Evolutionary conservation across 2,888 invertebrate species (phyloP).

Genomic region (Catocala nupta): DNA sequence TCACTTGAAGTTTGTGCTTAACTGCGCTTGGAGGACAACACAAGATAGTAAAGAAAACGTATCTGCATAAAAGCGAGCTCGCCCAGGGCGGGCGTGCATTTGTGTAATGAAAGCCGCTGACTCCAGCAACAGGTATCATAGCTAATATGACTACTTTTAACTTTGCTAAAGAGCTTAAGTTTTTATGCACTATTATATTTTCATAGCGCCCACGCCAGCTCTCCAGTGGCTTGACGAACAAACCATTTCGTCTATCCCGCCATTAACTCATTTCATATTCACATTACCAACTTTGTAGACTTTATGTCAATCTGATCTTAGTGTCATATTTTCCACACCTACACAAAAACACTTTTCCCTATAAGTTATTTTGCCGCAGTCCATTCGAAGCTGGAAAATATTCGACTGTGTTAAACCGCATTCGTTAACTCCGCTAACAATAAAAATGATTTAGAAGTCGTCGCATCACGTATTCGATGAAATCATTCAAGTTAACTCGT

Average conservation of each 20-base stretch:
- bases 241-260: no score
- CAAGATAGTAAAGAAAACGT: slow-evolving; percentile 44
- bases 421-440: slow-evolving; percentile 30
- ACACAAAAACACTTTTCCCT: slow-evolving; percentile 13
- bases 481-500: slow-evolving; percentile 41
- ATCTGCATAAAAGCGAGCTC: slow-evolving; percentile 30
- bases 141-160: slow-evolving; percentile 42
- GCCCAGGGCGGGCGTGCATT: slow-evolving; percentile 43
- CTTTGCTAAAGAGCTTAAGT: slow-evolving; percentile 40
- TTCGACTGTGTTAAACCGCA: slow-evolving; percentile 27
- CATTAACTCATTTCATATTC: no score
- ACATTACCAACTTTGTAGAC: background rate
- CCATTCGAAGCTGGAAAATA: slow-evolving; percentile 22
- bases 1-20: slow-evolving; percentile 39
- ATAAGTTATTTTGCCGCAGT: slow-evolving; percentile 8
- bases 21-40: slow-evolving; percentile 42
- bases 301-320: slow-evolving; percentile 30
- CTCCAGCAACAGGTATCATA: slow-evolving; percentile 56
- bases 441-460: slow-evolving; percentile 39
- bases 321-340: slow-evolving; percentile 5
- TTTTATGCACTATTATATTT: slow-evolving; percentile 33
- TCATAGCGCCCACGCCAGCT: background rate
- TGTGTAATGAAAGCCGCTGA: slow-evolving; percentile 48
- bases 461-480: slow-evolving; percentile 26
- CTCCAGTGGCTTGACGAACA: no score